Evolutionary conservation across 30 jellyfish, hydroid and myxozoan species (phyloP), one percentile per base, ranked within the genome.

Genomic region (Morbakka virulenta): DNA sequence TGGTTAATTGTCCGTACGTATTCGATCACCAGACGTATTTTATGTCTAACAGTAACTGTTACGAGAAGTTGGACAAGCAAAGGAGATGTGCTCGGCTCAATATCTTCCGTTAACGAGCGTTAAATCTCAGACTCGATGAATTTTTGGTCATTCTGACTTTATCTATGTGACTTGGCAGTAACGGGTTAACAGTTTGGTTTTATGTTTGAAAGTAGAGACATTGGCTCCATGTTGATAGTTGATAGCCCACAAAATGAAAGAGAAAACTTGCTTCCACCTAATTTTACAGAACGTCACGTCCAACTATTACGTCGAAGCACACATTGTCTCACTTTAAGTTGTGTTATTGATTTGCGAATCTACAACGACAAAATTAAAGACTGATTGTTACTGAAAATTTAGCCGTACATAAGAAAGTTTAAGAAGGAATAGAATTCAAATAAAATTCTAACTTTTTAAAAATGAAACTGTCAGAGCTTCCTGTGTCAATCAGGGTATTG

Each of bases 51-150:
- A 35, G 71, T 76, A 11, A 0, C 29, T 20, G 94, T 52, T 14
- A 80, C 92, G n/a, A 68, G 24, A 14, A 69, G 69, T 50, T 80
- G 87, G 6, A 80, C 92, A 32, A 80, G 71, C 87, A 80, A 82
- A 23, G 94, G 94, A 1, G 94, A 82, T 23, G 6, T 67, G 47
- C 87, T 41, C 2, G 95, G 94, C 28, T 84, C 87, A 4, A 75
- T 64, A 12, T 64, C 73, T 29, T 52, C 80, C 51, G 34, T 35
- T 13, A 51, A 67, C 29, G 79, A 52, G 57, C 72, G 62, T 32
- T 77, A 33, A n/a, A 64, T 79, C 74, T 86, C 96, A 1, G 89
- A 63, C 49, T 28, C 67, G 71, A 84, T 75, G 48, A 84, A 84
- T 35, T 77, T 34, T 11, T 32, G 77, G 0, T 84, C 93, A 3